phyloP scores from a whole-genome alignment of 2,113 vertebrate species.

The Myocastor coypus region DNA sequence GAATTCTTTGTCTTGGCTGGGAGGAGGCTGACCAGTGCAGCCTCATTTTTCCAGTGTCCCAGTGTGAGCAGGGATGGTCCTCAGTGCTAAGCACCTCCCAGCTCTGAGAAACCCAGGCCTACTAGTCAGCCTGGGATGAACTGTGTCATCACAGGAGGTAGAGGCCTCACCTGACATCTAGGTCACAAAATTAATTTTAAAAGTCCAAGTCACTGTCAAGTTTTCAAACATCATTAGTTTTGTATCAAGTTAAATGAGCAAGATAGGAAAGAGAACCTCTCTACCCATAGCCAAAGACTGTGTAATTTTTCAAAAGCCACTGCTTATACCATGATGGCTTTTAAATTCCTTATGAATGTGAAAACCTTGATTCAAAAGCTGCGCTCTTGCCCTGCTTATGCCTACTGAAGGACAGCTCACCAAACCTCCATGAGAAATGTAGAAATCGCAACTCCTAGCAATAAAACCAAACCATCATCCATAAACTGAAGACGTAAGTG shows the following conservation, averaged over 20 bases:
- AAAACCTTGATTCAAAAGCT: slow-evolving; percentile 11
- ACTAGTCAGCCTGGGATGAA: neutral
- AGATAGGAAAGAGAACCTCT: slow-evolving; percentile 17
- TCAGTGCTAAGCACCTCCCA: neutral
- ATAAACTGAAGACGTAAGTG: neutral
- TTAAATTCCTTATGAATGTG: slow-evolving; percentile 31
- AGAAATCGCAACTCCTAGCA: neutral
- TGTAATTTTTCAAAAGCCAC: slow-evolving; percentile 34
- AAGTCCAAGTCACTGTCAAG: slow-evolving; percentile 21
- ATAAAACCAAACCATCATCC: neutral
- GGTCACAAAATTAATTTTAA: slow-evolving; percentile 16
- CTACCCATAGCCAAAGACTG: neutral
- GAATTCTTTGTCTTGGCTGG: neutral
- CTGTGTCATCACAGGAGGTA: neutral
- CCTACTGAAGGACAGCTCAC: neutral
- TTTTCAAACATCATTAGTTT: slow-evolving; percentile 53
- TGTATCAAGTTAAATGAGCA: slow-evolving; percentile 31
- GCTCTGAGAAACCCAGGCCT: neutral
- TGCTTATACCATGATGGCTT: neutral
- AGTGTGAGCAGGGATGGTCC: neutral
- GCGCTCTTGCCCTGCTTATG: neutral
- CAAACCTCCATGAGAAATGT: neutral
- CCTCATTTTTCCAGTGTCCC: neutral
- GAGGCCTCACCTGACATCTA: neutral
- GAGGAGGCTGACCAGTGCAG: neutral